Conservation (phyloP, 2,888 invertebrate genomes). For the Brachylomia viminalis region DNA sequence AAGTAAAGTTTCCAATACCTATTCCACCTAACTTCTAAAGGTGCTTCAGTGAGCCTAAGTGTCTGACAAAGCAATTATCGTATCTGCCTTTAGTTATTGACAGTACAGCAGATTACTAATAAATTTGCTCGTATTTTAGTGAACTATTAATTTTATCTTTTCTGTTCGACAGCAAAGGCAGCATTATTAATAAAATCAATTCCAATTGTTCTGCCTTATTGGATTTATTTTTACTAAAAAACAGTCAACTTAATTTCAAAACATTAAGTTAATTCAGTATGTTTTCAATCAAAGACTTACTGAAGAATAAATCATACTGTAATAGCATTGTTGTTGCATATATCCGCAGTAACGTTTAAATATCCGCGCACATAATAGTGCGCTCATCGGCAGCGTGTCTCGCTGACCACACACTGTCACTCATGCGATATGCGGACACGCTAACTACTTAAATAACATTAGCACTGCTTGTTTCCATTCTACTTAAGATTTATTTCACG, state of each 20-base stretch:
- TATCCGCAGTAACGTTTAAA: slow-evolving; percentile 25
- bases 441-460: slow-evolving; percentile 67
- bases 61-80: background rate
- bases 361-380: slow-evolving; percentile 41
- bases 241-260: background rate
- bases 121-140: background rate
- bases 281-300: background rate
- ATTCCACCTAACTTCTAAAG: background rate
- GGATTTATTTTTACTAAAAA: background rate
- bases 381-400: slow-evolving; percentile 30
- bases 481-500: slow-evolving; percentile 10
- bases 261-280: background rate
- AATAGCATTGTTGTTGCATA: background rate
- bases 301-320: background rate
- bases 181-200: background rate
- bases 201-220: too few species aligned
- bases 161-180: background rate
- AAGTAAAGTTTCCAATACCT: background rate
- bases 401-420: slow-evolving; percentile 59
- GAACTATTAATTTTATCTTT: background rate
- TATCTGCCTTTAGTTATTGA: background rate
- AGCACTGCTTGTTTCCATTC: slow-evolving; percentile 59
- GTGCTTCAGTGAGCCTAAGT: background rate
- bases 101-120: background rate
- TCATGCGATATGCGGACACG: slow-evolving; percentile 66